These are phyloP conservation scores for Aplochiton taeniatus DNA, from an alignment of 2,797 vertebrate genomes.

Conservation along the genomic window DNA sequence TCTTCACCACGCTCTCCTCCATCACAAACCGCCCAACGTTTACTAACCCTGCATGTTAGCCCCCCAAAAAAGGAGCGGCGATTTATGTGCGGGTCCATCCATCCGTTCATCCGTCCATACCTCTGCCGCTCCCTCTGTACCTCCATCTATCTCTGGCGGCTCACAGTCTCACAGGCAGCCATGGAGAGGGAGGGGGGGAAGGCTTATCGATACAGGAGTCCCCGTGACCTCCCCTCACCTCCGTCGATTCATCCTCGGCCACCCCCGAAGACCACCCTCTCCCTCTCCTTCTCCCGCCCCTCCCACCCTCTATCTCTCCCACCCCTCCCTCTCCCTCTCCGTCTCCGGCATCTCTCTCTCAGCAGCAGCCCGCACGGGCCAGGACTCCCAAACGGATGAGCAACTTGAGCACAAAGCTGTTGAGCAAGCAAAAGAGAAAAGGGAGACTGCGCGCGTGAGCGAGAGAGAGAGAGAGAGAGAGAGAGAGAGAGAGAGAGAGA, in stretches of 20 bases:
- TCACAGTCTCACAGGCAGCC: constrained; percentile 37
- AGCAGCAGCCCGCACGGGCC: constrained; percentile 11
- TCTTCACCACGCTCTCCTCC: constrained; percentile 45
- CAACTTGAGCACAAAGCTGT: constrained; percentile 46
- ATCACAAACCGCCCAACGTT: too few species aligned
- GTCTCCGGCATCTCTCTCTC: constrained; percentile 57
- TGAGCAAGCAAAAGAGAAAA: constrained; percentile 52
- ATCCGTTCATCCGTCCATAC: too few species aligned
- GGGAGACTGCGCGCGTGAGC: constrained; percentile 12
- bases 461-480: constrained; percentile 6
- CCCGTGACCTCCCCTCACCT: constrained; percentile 47
- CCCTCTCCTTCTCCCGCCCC: constrained; percentile 32
- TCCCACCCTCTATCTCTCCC: too few species aligned
- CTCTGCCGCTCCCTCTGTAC: not conserved
- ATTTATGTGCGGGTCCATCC: not conserved
- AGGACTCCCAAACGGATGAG: constrained; percentile 51
- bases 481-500: not conserved
- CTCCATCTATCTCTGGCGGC: constrained; percentile 35
- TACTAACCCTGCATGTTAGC: not conserved
- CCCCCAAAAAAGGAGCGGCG: not conserved
- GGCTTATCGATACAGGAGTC: constrained; percentile 63
- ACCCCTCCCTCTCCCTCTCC: constrained; percentile 30
- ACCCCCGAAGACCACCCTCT: not conserved
- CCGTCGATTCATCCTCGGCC: constrained; percentile 34
- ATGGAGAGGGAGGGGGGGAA: constrained; percentile 38